phyloP scores from a whole-genome alignment of 2,888 invertebrate species.

The Cheiracanthium punctorium region DNA sequence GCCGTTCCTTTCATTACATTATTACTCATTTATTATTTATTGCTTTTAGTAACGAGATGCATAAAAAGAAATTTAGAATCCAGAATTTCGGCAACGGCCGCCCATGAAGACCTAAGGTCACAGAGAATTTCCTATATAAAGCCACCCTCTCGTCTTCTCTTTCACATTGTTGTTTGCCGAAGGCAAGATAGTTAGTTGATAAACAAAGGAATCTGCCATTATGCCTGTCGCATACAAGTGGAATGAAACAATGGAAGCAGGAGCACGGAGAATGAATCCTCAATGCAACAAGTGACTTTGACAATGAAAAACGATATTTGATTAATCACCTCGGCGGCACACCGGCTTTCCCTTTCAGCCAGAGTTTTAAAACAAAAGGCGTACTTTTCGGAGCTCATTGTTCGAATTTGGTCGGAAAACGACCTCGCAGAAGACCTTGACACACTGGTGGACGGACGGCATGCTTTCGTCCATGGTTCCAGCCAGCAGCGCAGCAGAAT shows the following conservation, averaged over 20 bases:
- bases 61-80: neutral
- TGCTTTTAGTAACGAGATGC: no score
- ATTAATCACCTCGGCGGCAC: conserved; percentile 20
- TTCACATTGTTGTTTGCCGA: neutral
- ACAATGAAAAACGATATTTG: conserved; percentile 45
- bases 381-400: neutral
- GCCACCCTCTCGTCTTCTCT: neutral
- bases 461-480: neutral
- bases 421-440: conserved; percentile 51
- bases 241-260: conserved; percentile 34
- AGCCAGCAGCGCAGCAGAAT: neutral
- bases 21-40: no score
- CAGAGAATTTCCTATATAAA: neutral
- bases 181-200: neutral
- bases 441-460: conserved; percentile 21
- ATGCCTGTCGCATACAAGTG: conserved; percentile 16
- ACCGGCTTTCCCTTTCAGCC: conserved; percentile 48
- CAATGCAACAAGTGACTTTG: conserved; percentile 36
- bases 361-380: conserved; percentile 37
- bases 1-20: no score
- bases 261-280: conserved; percentile 9
- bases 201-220: conserved; percentile 40
- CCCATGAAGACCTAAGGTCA: neutral
- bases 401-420: conserved; percentile 31
- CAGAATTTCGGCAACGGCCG: neutral